Percentiles rank a stretch among this genome's conserved stretches.
Evolutionary conservation across 2,113 vertebrate genomes (phyloP).

Genomic region (Ramphastos sulfuratus): DNA sequence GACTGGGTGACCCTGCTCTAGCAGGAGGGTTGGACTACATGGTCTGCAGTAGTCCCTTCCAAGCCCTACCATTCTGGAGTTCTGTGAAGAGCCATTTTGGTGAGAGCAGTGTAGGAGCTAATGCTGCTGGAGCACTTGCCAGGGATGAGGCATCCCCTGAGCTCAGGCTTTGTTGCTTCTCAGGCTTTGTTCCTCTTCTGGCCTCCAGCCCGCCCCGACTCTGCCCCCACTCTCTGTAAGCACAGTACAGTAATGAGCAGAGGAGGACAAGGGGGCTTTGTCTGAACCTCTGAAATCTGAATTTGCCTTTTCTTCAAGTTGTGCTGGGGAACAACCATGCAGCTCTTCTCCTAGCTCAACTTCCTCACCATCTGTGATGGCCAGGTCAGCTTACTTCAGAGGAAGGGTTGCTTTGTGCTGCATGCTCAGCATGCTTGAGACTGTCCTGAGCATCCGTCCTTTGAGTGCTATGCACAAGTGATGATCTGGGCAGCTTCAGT

Average conservation of each 20-base stretch:
- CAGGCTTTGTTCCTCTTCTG: background rate
- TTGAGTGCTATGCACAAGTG: background rate
- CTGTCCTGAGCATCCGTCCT: background rate
- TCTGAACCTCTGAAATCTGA: background rate
- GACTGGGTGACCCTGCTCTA: too few relatives aligned
- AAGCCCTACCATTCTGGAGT: too few relatives aligned
- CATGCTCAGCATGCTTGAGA: background rate
- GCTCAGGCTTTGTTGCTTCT: background rate
- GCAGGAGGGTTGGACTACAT: too few relatives aligned
- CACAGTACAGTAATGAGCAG: background rate
- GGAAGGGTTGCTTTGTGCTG: background rate
- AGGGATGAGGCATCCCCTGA: background rate
- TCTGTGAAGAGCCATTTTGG: background rate
- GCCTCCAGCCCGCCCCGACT: background rate
- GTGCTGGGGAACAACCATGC: background rate
- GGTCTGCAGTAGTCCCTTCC: too few relatives aligned
- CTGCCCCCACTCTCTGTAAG: background rate
- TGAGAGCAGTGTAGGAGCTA: background rate
- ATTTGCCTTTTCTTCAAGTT: background rate
- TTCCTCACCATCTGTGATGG: background rate
- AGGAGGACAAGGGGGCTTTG: background rate
- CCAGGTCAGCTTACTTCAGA: background rate
- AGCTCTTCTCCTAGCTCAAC: background rate
- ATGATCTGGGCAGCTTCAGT: background rate
- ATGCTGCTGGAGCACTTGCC: background rate